Evolutionary conservation across 2,113 vertebrate species (phyloP), one percentile per base, ranked within the genome.

Genomic region (Eurypyga helias): DNA sequence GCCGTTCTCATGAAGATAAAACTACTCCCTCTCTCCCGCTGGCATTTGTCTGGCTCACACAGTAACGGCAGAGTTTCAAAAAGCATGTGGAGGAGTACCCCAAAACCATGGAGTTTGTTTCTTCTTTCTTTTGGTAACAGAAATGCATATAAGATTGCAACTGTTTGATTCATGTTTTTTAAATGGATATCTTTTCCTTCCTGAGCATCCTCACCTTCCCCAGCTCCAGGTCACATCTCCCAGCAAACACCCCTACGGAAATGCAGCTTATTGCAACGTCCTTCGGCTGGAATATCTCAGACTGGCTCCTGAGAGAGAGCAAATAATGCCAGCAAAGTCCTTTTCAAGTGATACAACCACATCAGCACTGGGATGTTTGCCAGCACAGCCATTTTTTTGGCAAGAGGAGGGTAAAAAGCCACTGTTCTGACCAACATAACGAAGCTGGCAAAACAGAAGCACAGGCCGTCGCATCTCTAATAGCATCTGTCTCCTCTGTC

Each of bases 311-410:
- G 55, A 66, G 80, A 84, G 43, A 85, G 52, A 89, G 61, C 16
- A 87, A 85, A 90, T 76, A 85, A 49, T 73, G 67, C 75, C 93
- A 96, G 54, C 71, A 77, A 95, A 97, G 65, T 77, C 75, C 87
- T 96, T 90, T 87, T 65, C 79, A 77, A 94, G 78, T 33, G 71
- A 88, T 96, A 90, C 1, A 1, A 69, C 84, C 77, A 87, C 90
- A 90, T 95, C 92, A 91, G 85, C 87, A 86, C 70, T 21, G 31
- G 90, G 93, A 72, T 10, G 24, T 73, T 77, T 83, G 87, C 93
- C 93, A 95, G 82, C 75, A 76, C 36, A 88, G 82, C 65, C 70
- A 51, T 57, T 83, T 66, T 66, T 91, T 78, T 95, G 84, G 91
- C 95, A 87, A 75, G 15, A 91, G 70, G 84, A 84, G 36, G 76